Conservation (phyloP, 2,113 vertebrate species). For the Orientallactaga bullata region DNA sequence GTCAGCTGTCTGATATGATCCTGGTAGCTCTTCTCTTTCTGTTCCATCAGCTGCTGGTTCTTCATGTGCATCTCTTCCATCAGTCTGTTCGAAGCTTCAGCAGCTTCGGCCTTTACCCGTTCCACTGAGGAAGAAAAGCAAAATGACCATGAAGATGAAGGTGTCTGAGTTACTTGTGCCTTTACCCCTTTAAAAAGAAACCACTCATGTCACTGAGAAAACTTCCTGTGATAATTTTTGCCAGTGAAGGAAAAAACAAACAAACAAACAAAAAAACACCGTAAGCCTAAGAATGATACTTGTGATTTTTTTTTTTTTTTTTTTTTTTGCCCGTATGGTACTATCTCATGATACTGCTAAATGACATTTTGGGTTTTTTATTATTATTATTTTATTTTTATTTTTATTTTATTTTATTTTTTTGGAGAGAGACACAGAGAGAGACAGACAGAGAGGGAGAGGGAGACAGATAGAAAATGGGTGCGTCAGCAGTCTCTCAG, state of each 20-base stretch:
- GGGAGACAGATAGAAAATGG: no score
- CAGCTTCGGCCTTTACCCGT: background rate
- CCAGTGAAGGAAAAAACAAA: no score
- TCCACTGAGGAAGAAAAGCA: conserved; percentile 29
- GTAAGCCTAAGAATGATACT: background rate
- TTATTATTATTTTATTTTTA: no score
- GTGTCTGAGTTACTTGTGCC: no score
- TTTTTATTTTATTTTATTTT: no score
- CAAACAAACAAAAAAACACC: background rate
- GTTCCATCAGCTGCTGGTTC: background rate
- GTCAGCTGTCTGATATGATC: background rate
- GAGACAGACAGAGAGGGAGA: no score
- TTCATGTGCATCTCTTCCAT: background rate
- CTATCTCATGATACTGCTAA: background rate
- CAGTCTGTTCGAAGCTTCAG: background rate
- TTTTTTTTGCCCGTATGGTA: no score
- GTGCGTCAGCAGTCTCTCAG: no score
- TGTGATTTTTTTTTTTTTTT: no score
- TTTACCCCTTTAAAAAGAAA: no score
- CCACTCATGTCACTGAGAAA: background rate
- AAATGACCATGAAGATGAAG: background rate
- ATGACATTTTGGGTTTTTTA: background rate
- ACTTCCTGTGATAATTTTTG: background rate
- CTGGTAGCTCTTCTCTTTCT: conserved; percentile 10
- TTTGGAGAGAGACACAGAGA: no score